Conservation (phyloP, 2,888 invertebrate species). For the Dicyrtoma fusca region DNA sequence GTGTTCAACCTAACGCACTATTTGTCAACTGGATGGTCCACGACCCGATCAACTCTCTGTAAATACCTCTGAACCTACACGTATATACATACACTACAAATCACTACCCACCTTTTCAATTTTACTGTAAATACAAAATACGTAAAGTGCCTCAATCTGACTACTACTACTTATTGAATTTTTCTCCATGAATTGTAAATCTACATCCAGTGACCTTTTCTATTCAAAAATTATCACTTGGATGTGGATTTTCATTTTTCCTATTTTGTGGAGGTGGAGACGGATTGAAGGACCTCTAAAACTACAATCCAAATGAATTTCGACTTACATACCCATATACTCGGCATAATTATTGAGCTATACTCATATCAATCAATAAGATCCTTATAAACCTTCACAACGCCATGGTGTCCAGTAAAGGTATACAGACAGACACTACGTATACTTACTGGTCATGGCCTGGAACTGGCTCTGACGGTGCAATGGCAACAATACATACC, state of each 20-base stretch:
- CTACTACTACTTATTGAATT: not conserved
- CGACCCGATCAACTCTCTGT: not conserved
- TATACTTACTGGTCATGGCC: too few relatives aligned
- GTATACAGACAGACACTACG: conserved; percentile 2
- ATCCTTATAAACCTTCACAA: not conserved
- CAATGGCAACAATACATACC: conserved; percentile 30
- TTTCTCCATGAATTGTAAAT: not conserved
- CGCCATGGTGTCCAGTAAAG: not conserved
- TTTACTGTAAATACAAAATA: conserved; percentile 1
- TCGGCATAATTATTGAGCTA: too few relatives aligned
- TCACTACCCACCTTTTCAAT: not conserved
- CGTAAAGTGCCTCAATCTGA: not conserved
- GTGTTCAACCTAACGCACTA: not conserved
- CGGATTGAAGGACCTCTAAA: not conserved
- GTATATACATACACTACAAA: not conserved
- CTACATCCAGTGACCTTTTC: conserved; percentile 28
- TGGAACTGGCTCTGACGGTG: too few relatives aligned
- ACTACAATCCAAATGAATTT: not conserved
- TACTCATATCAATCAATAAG: too few relatives aligned
- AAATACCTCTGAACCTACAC: not conserved
- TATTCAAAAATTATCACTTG: conserved; percentile 36
- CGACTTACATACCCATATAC: too few relatives aligned
- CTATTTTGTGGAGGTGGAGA: not conserved
- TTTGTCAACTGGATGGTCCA: not conserved
- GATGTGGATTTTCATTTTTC: conserved; percentile 11